phyloP scores from a whole-genome alignment of 35 echinoderm and acorn worm species.

The Holothuria glaberrima region DNA sequence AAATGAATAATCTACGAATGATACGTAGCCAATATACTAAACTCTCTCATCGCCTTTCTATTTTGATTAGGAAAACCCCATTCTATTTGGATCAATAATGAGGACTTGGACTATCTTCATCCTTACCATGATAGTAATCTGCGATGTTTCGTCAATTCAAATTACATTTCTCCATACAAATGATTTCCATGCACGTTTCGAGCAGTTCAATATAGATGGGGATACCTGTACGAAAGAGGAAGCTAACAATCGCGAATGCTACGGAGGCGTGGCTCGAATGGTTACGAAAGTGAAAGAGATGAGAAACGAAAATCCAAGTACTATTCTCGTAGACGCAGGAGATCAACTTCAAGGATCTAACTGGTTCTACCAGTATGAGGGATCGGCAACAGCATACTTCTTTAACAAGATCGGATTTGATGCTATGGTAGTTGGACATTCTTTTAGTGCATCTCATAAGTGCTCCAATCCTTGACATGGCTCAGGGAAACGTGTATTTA shows the following conservation, averaged over 20 bases:
- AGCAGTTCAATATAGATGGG: slow-evolving; percentile 32
- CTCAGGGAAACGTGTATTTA: too few relatives aligned
- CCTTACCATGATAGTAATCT: too few relatives aligned
- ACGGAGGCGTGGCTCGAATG: slow-evolving; percentile 70
- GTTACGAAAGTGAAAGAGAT: slow-evolving; percentile 67
- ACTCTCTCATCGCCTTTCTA: too few relatives aligned
- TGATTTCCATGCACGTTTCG: slow-evolving; percentile 78
- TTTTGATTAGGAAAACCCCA: too few relatives aligned
- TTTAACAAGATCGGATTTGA: slow-evolving; percentile 79
- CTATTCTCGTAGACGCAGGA: slow-evolving; percentile 81
- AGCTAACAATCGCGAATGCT: slow-evolving; percentile 33
- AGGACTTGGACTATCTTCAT: too few relatives aligned
- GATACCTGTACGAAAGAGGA: slow-evolving; percentile 54
- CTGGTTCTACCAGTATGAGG: slow-evolving; percentile 84
- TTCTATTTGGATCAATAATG: too few relatives aligned
- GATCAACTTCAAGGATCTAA: slow-evolving; percentile 78
- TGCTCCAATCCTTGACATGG: too few relatives aligned
- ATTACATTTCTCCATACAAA: slow-evolving; percentile 79
- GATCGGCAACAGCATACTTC: slow-evolving; percentile 72
- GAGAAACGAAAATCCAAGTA: slow-evolving; percentile 52
- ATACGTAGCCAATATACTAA: too few relatives aligned
- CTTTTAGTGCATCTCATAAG: too few relatives aligned
- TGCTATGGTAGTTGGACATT: slow-evolving; percentile 68
- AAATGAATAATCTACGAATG: too few relatives aligned
- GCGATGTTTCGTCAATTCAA: too few relatives aligned